Conservation (phyloP, 2,113 vertebrate genomes). For the Thymallus thymallus region DNA sequence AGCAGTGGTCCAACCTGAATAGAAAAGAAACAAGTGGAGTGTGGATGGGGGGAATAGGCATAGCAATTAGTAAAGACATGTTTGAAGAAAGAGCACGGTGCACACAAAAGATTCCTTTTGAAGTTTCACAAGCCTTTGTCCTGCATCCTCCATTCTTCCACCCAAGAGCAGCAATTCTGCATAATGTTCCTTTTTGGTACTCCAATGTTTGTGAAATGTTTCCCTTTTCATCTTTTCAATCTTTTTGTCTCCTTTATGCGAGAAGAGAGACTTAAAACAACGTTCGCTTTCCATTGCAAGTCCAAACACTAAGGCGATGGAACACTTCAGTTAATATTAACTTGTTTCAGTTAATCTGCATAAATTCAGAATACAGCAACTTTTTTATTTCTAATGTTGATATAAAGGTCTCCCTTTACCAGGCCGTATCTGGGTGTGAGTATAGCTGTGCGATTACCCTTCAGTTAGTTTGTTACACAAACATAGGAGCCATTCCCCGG, state of each 20-base stretch:
- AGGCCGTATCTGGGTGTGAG: background rate
- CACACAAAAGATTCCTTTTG: conserved; percentile 61
- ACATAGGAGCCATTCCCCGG: conserved; percentile 40
- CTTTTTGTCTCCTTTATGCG: background rate
- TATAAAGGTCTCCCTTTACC: background rate
- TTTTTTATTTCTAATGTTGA: background rate
- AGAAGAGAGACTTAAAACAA: background rate
- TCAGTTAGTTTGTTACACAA: conserved; percentile 43
- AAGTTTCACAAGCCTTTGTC: conserved; percentile 63
- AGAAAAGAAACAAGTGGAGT: conserved; percentile 22
- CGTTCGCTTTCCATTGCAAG: background rate
- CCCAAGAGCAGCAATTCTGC: conserved; percentile 64
- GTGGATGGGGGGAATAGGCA: conserved; percentile 20
- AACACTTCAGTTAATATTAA: background rate
- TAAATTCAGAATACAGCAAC: background rate
- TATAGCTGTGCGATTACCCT: background rate
- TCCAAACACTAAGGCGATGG: background rate
- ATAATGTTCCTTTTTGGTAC: conserved; percentile 40
- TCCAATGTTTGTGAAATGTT: background rate
- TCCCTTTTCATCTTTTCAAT: too few relatives aligned
- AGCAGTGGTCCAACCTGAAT: conserved; percentile 44
- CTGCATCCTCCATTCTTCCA: conserved; percentile 42
- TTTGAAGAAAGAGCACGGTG: conserved; percentile 44
- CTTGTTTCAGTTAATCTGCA: too few relatives aligned
- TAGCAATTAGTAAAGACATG: conserved; percentile 82